Conservation (phyloP, 2,888 invertebrate species). For the Acronicta alni region DNA sequence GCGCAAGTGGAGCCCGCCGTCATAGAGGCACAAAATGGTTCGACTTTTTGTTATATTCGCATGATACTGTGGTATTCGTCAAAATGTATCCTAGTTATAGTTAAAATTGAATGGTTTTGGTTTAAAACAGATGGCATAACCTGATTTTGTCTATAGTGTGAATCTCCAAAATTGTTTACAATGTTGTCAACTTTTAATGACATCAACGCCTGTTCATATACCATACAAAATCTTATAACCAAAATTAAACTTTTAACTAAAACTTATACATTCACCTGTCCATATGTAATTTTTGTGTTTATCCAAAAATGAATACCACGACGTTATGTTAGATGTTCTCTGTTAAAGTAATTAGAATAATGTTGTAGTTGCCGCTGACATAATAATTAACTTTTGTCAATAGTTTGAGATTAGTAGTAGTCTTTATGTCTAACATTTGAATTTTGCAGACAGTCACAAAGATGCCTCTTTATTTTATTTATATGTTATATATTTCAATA, state of each 20-base stretch:
- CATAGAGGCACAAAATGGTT: conserved; percentile 99
- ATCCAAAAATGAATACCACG: conserved; percentile 38
- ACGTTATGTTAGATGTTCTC: conserved; percentile 36
- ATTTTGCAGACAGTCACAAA: conserved; percentile 60
- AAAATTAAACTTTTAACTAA: conserved; percentile 15
- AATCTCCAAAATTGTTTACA: too few relatives aligned
- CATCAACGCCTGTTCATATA: too few relatives aligned
- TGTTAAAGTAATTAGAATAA: conserved; percentile 40
- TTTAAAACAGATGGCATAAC: too few relatives aligned
- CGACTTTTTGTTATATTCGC: conserved; percentile 70
- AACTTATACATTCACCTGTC: conserved; percentile 22
- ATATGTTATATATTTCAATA: conserved; percentile 13
- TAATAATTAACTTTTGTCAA: conserved; percentile 46
- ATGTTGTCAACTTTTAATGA: too few relatives aligned
- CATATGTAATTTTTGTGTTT: conserved; percentile 24
- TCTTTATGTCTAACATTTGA: conserved; percentile 38
- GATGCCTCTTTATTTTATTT: conserved; percentile 56
- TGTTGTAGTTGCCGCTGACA: conserved; percentile 45
- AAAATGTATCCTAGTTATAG: conserved; percentile 34
- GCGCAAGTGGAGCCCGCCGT: conserved; percentile 99
- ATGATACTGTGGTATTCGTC: conserved; percentile 46
- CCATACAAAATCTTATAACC: not conserved
- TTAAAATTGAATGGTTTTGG: conserved; percentile 4
- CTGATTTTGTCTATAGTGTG: too few relatives aligned
- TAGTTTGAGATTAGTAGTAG: conserved; percentile 43